These are phyloP conservation scores for Drosophila fulvimacula DNA, from an alignment of 2,888 invertebrate genomes.

Conservation along the genomic window DNA sequence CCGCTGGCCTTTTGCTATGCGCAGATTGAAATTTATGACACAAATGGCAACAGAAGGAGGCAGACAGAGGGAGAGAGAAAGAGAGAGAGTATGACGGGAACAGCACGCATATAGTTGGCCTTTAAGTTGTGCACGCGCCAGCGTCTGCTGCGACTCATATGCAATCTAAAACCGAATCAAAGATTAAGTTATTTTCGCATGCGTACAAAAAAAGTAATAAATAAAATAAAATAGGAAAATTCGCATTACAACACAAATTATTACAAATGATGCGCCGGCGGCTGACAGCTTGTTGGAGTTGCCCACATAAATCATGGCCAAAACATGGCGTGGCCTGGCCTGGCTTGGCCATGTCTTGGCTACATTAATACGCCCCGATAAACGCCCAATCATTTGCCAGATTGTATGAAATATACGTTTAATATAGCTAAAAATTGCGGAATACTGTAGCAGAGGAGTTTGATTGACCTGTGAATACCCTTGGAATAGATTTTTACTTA, in stretches of 20 bases:
- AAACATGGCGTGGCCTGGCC: conserved; percentile 15
- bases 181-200: conserved; percentile 40
- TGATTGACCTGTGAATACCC: neutral
- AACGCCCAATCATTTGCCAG: conserved; percentile 66
- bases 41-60: conserved; percentile 5
- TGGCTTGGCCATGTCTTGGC: conserved; percentile 17
- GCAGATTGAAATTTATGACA: conserved; percentile 74
- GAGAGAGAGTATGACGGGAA: neutral
- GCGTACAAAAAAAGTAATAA: conserved; percentile 2
- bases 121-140: conserved; percentile 22
- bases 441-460: neutral
- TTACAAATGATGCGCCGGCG: conserved; percentile 74
- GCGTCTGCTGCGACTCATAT: conserved; percentile 8
- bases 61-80: neutral
- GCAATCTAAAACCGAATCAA: conserved; percentile 6
- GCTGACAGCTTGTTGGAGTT: conserved; percentile 56
- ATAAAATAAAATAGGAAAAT: conserved; percentile 8
- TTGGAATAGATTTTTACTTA: neutral
- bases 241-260: conserved; percentile 68
- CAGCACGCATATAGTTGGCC: conserved; percentile 1
- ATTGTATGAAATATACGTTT: conserved; percentile 19
- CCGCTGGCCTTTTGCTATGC: conserved; percentile 32
- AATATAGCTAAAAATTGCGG: neutral
- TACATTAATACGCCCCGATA: conserved; percentile 67
- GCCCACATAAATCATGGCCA: conserved; percentile 66